phyloP scores from a whole-genome alignment of 2,113 vertebrate genomes.

The Pardalotus punctatus region DNA sequence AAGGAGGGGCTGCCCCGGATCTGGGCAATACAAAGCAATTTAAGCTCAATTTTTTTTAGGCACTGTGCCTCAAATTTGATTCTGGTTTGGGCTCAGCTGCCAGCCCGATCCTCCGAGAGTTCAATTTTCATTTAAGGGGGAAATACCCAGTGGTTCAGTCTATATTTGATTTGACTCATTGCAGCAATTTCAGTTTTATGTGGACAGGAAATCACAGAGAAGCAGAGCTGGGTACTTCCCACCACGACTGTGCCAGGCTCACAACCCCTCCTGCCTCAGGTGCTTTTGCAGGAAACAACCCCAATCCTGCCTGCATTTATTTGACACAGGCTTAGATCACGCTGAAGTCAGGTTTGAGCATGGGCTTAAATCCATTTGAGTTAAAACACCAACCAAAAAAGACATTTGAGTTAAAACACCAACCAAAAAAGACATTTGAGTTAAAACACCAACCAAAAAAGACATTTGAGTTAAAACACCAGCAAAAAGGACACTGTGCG shows the following conservation, averaged over 20 bases:
- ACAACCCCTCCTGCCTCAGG: neutral
- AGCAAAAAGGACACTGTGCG: neutral
- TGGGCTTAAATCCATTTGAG: neutral
- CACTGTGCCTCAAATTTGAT: neutral
- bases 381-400: neutral
- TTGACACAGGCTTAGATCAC: neutral
- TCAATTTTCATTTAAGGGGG: neutral
- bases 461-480: neutral
- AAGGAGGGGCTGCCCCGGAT: neutral
- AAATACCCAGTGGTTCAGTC: neutral
- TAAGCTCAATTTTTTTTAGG: neutral
- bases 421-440: neutral
- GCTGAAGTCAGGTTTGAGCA: neutral
- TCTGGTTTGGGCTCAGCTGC: neutral
- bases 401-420: neutral
- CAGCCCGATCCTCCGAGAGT: neutral
- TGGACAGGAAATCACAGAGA: neutral
- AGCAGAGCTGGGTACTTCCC: neutral
- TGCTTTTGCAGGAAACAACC: neutral
- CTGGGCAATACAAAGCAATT: neutral
- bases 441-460: neutral
- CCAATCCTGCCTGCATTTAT: neutral
- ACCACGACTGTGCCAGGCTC: fast-evolving
- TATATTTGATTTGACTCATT: neutral
- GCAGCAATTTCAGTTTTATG: neutral